Percentiles rank a stretch among this genome's conserved stretches.
Evolutionary conservation across 2,797 vertebrate genomes (phyloP).

Genomic region (Cephalopachus bancanus): DNA sequence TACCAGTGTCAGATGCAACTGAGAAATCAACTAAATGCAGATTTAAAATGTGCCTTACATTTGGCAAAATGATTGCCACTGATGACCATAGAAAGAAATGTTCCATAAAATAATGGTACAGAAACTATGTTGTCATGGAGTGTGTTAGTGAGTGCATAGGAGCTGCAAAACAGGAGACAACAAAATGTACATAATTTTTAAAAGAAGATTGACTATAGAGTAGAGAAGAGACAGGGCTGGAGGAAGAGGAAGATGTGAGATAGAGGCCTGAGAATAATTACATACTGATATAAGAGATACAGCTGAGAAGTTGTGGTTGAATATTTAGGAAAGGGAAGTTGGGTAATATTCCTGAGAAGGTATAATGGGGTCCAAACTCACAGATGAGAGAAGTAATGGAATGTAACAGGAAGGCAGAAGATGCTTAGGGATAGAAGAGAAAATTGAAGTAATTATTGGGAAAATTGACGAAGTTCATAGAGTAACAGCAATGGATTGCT

Average conservation of each 20-base stretch:
- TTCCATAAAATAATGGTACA: background rate
- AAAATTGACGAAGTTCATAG: background rate
- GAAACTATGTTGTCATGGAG: background rate
- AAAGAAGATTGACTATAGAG: background rate
- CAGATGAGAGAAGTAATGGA: background rate
- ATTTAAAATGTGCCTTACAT: background rate
- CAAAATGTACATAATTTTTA: background rate
- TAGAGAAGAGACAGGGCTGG: background rate
- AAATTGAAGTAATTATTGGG: background rate
- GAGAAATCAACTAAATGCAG: background rate
- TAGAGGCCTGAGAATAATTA: background rate
- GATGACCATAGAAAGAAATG: background rate
- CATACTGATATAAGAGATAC: background rate
- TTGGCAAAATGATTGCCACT: background rate
- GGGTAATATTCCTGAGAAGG: background rate
- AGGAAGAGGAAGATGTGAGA: background rate
- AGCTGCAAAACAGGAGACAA: background rate
- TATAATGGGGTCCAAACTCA: background rate
- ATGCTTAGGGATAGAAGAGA: background rate
- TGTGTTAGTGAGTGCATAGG: background rate
- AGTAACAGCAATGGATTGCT: background rate
- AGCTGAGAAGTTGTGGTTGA: background rate
- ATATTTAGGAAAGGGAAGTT: background rate
- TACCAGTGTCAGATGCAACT: background rate
- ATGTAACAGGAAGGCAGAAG: background rate